Evolutionary conservation across 2,888 invertebrate species (phyloP), one percentile per base, ranked within the genome.

Genomic region (Synergus laeviventris): DNA sequence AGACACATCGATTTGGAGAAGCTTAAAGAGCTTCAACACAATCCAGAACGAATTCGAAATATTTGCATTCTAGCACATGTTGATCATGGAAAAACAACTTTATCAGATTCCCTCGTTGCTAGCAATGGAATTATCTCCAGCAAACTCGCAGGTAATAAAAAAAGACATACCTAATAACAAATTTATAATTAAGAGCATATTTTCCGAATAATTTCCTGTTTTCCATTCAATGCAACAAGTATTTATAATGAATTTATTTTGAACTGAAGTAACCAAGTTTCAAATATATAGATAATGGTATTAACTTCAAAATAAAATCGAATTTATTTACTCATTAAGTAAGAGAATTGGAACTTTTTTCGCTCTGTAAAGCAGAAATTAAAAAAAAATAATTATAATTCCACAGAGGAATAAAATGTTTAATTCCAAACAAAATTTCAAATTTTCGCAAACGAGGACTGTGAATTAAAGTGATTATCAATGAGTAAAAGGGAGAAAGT

Each of bases 31-130:
- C 93, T 97, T 79, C 97, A 97, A 91, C 94, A 93, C 84, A 92
- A 93, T 84, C 93, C 95, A 14, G 89, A 92, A 78, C 93, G 93
- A 88, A 95, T 99, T 85, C 93, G 98, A 76, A 99, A 99, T 92
- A 96, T 99, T 86, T 99, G 98, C 90, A 98, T 99, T 86, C 93
- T 99, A 87, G 99, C 99, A 14, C 99, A 99, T 93, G 99, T 99
- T 82, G 99, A 99, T 91, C 99, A 99, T 93, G 99, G 99, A 0
- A 99, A 99, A 92, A 99, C 99, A 0, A 98, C 98, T 1, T 91
- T 99, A 82, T 98, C 98, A 0, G 99, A 99, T 92, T 95, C 96
- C 59, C 91, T 99, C 81, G 95, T 99, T 84, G 98, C 98, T 61
- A 97, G 96, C 86, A 99, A 99, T 94, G 98, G 93, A 54, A 96